Evolutionary conservation across 2,888 invertebrate genomes (phyloP).

Genomic region (Mantis religiosa): DNA sequence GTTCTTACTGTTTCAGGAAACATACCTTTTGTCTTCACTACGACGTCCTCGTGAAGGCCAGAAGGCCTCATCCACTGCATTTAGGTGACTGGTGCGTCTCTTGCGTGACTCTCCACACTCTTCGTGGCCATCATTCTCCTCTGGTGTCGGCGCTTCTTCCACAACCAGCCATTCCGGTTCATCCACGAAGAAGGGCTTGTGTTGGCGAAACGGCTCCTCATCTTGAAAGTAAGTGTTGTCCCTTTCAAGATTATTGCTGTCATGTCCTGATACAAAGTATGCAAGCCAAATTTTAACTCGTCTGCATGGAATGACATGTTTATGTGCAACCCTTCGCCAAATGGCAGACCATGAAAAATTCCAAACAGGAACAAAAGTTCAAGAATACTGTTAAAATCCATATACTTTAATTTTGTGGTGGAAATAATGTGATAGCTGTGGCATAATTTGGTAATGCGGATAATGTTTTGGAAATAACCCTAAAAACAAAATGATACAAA

Average conservation of each 20-base stretch:
- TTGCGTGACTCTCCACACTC: neutral
- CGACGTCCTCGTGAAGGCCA: constrained; percentile 35
- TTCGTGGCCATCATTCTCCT: neutral
- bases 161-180: constrained; percentile 54
- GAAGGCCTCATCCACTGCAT: constrained; percentile 34
- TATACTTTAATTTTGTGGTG: no score
- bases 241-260: neutral
- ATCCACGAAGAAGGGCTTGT: constrained; percentile 50
- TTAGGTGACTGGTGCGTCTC: neutral
- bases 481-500: no score
- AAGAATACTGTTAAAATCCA: no score
- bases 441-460: no score
- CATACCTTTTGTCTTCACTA: neutral
- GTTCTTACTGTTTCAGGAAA: neutral
- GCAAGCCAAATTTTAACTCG: no score
- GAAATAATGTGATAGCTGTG: no score
- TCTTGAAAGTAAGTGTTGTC: neutral
- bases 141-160: neutral
- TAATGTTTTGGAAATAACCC: no score
- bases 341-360: no score
- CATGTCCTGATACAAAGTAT: no score
- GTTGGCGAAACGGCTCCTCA: neutral
- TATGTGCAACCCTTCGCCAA: no score
- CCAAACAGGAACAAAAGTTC: no score
- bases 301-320: no score